Evolutionary conservation across 2,113 vertebrate genomes (phyloP), one percentile per base, ranked within the genome.

Genomic region (Corythornis cristatus): DNA sequence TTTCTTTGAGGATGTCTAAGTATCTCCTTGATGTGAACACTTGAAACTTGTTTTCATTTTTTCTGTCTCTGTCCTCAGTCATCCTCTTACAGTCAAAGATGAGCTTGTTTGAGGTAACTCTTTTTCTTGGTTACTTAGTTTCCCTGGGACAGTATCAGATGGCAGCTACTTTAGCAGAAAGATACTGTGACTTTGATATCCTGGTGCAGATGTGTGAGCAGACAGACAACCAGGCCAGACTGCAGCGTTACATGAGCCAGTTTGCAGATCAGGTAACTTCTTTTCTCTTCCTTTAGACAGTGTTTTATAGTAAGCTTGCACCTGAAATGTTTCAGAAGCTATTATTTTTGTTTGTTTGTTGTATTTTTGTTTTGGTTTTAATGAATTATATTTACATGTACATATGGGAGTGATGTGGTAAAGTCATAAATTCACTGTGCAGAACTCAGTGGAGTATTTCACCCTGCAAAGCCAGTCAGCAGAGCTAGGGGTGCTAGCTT

Each of bases 131-230:
- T 94, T 89, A 4, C 18, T 5, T 91, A 99, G 99, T 99, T 98
- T 97, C 98, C n/a, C 95, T 99, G 83, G 98, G 99, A 54, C 99
- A 99, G 96, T 97, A 99, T 93, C 98, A 98, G 75, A 98, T 98
- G 98, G 98, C 98, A 72, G 98, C 99, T 6, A 97, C 98, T 29
- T 96, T 99, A 93, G 99, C 99, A 23, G 99, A 99, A 97, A 99
- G 99, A 73, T 99, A 98, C 96, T 99, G 99, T 10, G 99, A 99
- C 97, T 99, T 99, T 19, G 99, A 99, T 93, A 98, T 99, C 94
- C 98, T 99, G 96, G 99, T 99, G 12, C 99, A 99, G 56, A 98
- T 99, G 97, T 99, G 99, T 20, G 99, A 99, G 88, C 98, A 98
- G 96, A 99, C 99, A 0, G 98, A 99, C 96, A 99, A 99, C 96